Evolutionary conservation across 1,140 invertebrate genomes (phyloP), one percentile per base, ranked within the genome.

Genomic region (Drosophila ercepeae): DNA sequence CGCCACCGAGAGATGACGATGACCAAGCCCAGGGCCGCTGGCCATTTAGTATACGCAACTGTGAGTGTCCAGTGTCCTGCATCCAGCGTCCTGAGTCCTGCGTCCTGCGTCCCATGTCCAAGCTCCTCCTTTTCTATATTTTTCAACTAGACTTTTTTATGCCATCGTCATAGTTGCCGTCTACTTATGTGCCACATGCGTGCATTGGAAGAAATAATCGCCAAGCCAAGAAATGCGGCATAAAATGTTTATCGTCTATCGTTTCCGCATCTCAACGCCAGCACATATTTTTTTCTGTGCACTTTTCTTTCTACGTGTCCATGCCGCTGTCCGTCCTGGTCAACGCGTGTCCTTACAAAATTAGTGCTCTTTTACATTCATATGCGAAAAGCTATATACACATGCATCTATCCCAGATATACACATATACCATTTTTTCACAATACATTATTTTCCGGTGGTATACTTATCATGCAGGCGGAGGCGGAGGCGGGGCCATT

Each of bases 271-370:
- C n/a, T n/a, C 25, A 27, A 27, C 29, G 9, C 9, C 0, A 32
- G 2, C 29, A 7, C 3, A 6, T 0, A 13, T 55, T 63, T 59
- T 11, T 18, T 7, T 2, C 21, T 5, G 21, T 64, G 60, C 14
- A 11, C 4, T 21, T 34, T 42, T 44, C 58, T 18, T n/a, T 16
- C 34, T 44, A 39, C 42, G 48, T 60, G 36, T 41, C 42, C 25
- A 50, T 29, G 48, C 41, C 60, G 46, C 14, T 42, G 78, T 84
- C 68, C 63, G 72, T 75, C 78, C 69, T 59, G 54, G 36, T 49
- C 53, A 55, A 58, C 81, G 67, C 61, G 67, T 86, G 81, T 84
- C 81, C 81, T 84, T 86, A 88, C 82, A 86, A 86, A 86, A 86
- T 86, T 86, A 86, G 81, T 86, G 81, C 82, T 83, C 75, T 72